Evolutionary conservation across 2,797 vertebrate species (phyloP).

Genomic region (Tenualosa thibaudeaui): DNA sequence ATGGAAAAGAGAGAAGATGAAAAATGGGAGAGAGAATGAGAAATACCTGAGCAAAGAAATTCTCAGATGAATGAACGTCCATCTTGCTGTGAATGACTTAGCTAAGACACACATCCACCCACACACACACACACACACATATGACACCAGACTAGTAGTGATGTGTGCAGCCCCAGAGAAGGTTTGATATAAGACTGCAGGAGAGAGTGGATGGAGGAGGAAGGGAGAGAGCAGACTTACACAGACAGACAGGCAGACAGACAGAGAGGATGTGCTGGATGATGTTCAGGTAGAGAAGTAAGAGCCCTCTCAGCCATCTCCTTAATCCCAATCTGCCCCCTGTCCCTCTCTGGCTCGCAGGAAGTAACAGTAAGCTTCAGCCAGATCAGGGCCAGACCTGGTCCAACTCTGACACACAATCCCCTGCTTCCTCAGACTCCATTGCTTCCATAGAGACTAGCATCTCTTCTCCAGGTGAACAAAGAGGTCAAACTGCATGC

Average conservation of each 20-base stretch:
- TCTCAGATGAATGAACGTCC: neutral
- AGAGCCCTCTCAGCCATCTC: neutral
- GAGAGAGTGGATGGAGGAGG: neutral
- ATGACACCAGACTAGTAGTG: conserved; percentile 39
- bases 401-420: neutral
- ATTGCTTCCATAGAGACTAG: too few relatives aligned
- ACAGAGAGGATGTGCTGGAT: neutral
- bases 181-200: too few relatives aligned
- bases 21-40: neutral
- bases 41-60: neutral
- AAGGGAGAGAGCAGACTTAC: neutral
- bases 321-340: neutral
- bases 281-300: neutral
- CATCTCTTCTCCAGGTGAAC: neutral
- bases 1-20: neutral
- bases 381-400: conserved; percentile 46
- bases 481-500: neutral
- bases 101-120: neutral
- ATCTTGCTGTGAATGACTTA: neutral
- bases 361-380: conserved; percentile 18
- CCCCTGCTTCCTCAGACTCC: neutral
- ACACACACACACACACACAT: conserved; percentile 67
- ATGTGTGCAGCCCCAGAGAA: neutral
- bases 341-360: neutral
- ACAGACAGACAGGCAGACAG: too few relatives aligned